Conservation (phyloP, 1,140 invertebrate species). For the Trichonephila clavata region DNA sequence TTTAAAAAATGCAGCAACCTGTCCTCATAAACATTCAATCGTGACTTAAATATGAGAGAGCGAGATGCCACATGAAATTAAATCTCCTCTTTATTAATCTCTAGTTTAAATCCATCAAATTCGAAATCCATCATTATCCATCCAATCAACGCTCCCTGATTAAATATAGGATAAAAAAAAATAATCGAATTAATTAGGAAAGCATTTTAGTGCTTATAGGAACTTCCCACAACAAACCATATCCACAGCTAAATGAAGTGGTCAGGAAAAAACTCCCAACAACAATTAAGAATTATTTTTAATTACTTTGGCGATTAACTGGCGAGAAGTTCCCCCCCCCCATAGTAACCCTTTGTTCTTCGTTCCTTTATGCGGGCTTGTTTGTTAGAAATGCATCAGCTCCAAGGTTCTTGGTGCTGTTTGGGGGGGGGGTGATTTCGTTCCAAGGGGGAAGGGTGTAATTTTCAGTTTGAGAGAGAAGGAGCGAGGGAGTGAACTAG, state of each 20-base stretch:
- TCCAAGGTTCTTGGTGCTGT: background rate
- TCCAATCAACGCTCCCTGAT: background rate
- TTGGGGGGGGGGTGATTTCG: slow-evolving; percentile 14
- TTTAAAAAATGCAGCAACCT: too few relatives aligned
- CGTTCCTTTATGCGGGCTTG: background rate
- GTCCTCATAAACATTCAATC: too few relatives aligned
- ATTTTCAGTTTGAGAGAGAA: slow-evolving; percentile 31
- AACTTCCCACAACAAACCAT: background rate
- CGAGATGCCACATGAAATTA: too few relatives aligned
- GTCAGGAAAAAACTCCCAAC: background rate
- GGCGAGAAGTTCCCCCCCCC: background rate
- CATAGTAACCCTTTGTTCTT: background rate
- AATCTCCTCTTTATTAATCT: too few relatives aligned
- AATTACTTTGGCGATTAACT: background rate
- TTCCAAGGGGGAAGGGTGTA: slow-evolving; percentile 15
- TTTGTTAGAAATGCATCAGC: background rate
- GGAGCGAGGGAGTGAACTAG: background rate
- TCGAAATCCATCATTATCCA: background rate
- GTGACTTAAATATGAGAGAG: too few relatives aligned
- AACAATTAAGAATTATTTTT: background rate
- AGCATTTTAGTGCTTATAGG: background rate
- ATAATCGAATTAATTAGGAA: background rate
- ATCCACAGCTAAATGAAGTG: background rate
- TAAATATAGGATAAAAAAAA: background rate
- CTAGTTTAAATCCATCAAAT: too few relatives aligned